phyloP scores from a whole-genome alignment of 2,113 vertebrate genomes.

The Ariopsis seemanni region DNA sequence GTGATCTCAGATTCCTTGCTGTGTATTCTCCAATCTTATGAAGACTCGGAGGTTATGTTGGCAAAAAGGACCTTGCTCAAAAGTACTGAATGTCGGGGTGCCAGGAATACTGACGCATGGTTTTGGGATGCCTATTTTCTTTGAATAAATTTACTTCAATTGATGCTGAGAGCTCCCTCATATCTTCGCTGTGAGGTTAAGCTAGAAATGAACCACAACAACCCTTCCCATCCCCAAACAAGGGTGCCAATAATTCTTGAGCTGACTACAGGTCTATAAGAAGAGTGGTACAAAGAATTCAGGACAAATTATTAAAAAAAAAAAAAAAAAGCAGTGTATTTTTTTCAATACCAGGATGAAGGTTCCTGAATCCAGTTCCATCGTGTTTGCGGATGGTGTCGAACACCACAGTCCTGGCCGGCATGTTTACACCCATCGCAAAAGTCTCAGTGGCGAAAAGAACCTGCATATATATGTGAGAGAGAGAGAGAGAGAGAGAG shows the following conservation, averaged over 20 bases:
- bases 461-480: slow-evolving; percentile 67
- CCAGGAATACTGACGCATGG: not conserved
- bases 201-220: not conserved
- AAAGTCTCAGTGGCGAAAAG: slow-evolving; percentile 92
- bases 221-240: not conserved
- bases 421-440: slow-evolving; percentile 95
- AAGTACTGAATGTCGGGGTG: not conserved
- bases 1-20: not conserved
- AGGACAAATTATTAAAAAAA: not conserved
- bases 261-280: not conserved
- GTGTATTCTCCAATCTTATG: not conserved
- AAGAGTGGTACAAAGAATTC: not conserved
- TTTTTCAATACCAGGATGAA: slow-evolving; percentile 77
- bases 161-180: too few relatives aligned
- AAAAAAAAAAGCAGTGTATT: not conserved
- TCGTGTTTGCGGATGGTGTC: slow-evolving; percentile 90
- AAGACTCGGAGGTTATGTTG: not conserved
- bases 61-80: too few relatives aligned
- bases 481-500: not conserved
- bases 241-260: slow-evolving; percentile 1
- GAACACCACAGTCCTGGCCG: slow-evolving; percentile 87
- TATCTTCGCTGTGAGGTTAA: not conserved
- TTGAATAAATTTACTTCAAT: not conserved
- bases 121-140: not conserved
- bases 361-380: slow-evolving; percentile 84